These are phyloP conservation scores for Smithornis capensis DNA, from an alignment of 2,113 vertebrate species.

Conservation along the genomic window DNA sequence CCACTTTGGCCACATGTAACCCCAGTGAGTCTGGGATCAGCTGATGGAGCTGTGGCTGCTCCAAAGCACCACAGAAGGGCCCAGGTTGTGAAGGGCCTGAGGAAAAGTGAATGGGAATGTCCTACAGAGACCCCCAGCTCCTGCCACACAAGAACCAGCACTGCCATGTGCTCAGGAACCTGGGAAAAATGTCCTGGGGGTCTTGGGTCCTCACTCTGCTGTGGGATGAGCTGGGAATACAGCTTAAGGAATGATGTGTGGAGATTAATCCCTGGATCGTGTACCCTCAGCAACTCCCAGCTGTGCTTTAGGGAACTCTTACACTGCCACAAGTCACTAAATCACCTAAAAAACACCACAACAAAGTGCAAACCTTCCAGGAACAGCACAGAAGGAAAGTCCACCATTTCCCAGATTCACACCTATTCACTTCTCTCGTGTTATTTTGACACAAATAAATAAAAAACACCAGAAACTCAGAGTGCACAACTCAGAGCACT, in stretches of 20 bases:
- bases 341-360: background rate
- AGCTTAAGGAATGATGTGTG: fast-evolving
- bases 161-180: background rate
- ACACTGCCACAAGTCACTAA: background rate
- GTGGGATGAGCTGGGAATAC: background rate
- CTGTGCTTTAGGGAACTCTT: background rate
- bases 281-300: background rate
- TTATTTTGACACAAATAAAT: background rate
- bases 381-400: background rate
- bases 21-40: background rate
- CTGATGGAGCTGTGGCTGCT: background rate
- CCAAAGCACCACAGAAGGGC: background rate
- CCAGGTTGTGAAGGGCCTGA: background rate
- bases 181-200: background rate
- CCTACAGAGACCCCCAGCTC: background rate
- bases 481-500: background rate
- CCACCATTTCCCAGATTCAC: background rate
- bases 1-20: background rate
- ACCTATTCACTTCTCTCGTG: background rate
- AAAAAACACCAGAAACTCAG: background rate
- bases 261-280: background rate
- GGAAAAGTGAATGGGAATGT: background rate
- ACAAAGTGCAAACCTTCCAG: background rate
- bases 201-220: background rate
- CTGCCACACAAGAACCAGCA: background rate